Percentiles rank a stretch among this genome's conserved stretches.
phyloP scores from a whole-genome alignment of 2,888 invertebrate genomes.

The Ametastegia equiseti region DNA sequence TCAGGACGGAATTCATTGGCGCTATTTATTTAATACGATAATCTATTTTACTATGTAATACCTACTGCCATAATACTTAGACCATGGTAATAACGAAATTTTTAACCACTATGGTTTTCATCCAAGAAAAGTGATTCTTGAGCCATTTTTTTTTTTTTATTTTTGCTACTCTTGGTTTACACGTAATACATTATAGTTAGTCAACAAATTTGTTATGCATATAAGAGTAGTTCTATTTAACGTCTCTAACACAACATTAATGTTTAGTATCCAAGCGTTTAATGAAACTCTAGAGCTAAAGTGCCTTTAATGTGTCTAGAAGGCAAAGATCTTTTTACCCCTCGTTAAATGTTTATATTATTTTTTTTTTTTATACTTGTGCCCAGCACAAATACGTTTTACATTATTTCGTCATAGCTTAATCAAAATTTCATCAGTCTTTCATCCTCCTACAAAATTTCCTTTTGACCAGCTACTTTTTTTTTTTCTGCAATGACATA shows the following conservation, averaged over 20 bases:
- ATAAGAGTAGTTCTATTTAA: constrained; percentile 7
- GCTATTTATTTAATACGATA: constrained; percentile 39
- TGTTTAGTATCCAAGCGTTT: constrained; percentile 44
- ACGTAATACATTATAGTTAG: constrained; percentile 24
- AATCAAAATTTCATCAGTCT: constrained; percentile 1
- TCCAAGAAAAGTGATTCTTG: constrained; percentile 41
- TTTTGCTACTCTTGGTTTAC: constrained; percentile 50
- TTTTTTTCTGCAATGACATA: background rate
- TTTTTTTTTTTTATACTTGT: constrained; percentile 27
- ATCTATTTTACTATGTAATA: constrained; percentile 44
- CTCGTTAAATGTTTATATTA: constrained; percentile 2
- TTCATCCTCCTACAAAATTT: background rate
- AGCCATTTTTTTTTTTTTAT: constrained; percentile 53
- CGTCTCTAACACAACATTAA: constrained; percentile 53
- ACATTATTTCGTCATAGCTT: background rate
- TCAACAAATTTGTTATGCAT: constrained; percentile 18
- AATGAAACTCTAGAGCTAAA: constrained; percentile 52
- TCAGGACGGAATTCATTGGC: background rate
- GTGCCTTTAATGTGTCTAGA: constrained; percentile 56
- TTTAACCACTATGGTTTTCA: constrained; percentile 41
- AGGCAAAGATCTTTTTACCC: constrained; percentile 15
- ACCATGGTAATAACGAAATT: constrained; percentile 53
- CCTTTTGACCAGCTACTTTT: background rate
- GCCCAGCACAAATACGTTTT: background rate
- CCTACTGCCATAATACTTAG: constrained; percentile 72